Conservation (phyloP, 1,140 invertebrate species). For the Oedothorax gibbosus region DNA sequence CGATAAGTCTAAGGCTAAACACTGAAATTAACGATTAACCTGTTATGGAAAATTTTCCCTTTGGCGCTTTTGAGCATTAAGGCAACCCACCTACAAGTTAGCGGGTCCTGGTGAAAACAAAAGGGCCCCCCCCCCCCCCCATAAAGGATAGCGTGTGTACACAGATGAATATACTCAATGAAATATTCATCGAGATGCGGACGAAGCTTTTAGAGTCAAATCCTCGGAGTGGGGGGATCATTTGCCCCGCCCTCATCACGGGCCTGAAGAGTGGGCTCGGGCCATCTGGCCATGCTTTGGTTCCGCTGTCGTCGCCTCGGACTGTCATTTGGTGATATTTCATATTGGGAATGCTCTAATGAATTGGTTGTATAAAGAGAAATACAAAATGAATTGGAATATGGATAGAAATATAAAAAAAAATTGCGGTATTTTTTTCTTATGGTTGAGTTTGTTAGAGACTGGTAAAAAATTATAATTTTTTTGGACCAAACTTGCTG, state of each 20-base stretch:
- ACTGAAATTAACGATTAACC: too few species aligned
- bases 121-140: not conserved
- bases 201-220: constrained; percentile 53
- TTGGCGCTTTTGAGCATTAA: too few species aligned
- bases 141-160: constrained; percentile 50
- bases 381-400: not conserved
- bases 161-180: constrained; percentile 56
- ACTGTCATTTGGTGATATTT: not conserved
- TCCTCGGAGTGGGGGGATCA: not conserved
- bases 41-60: too few species aligned
- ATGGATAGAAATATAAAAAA: not conserved
- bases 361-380: not conserved
- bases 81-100: not conserved
- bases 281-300: constrained; percentile 24
- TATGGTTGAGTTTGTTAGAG: too few species aligned
- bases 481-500: too few species aligned
- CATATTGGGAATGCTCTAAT: not conserved
- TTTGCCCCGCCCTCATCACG: not conserved
- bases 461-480: too few species aligned
- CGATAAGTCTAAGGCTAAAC: too few species aligned
- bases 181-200: constrained; percentile 49
- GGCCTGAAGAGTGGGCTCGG: not conserved
- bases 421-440: not conserved
- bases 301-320: constrained; percentile 10
- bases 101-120: constrained; percentile 35